Base-by-base conservation (phyloP, 2,888 invertebrate species). In the Rotaria magnacalcarata region DNA sequence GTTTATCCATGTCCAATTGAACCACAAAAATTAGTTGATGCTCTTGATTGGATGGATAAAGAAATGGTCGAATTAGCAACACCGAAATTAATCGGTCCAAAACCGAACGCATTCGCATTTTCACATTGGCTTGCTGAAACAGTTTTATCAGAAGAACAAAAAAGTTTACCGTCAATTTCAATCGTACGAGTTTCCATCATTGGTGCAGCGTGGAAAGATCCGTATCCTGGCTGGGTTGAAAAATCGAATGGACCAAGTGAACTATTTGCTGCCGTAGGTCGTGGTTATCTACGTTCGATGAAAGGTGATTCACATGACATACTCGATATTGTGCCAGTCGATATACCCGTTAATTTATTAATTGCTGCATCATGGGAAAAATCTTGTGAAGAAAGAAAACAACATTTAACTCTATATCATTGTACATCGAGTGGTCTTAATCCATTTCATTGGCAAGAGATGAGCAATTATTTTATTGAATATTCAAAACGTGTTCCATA, bases 211-310 rank as follows among this genome's bases (percentile, higher is more conserved):
- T 92, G 92, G 92, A 90, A 90, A 87, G 92, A 92, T 88, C 92
- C 92, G 3, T 88, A 92, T 43, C 91, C 92, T 10, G 97, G 97
- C 0, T 98, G 97, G 97, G 96, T 96, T 0, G 94, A 95, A 88
- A 97, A 96, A 86, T 96, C 96, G 91, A 97, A 97, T 89, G 97
- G 97, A 0, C 96, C 97, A 0, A 96, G 96, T 16, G 74, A 96
- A 93, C 92, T 96, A 7, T 90, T 90, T 50, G 88, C 89, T 84
- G 89, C 89, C 89, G 89, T 93, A 85, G 94, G 94, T 0, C 94
- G 95, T 92, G 97, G 96, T 21, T 93, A 96, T 6, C 91, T 96
- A 88, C 93, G 95, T 60, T 93, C 94, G 10, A 95, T 96, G 90
- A 96, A 96, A 0, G 95, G 95, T 87, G 93, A 94, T 86, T 93